Base-by-base conservation (phyloP, 2,113 vertebrate species). In the Gallinago jamesoni region DNA sequence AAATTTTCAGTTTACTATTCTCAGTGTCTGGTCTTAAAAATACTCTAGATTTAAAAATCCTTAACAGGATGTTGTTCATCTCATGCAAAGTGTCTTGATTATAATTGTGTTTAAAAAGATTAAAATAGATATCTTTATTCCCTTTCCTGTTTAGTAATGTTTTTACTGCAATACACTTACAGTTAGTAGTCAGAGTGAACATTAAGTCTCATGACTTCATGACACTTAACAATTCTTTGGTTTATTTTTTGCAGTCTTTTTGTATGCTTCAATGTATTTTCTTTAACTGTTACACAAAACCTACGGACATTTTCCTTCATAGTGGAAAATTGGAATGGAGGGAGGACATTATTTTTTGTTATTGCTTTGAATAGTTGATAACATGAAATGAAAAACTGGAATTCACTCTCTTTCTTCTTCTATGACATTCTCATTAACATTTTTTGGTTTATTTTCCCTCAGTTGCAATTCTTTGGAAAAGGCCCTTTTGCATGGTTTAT, bases 131-230 rank as follows among this genome's bases (percentile, higher is more conserved):
- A 56, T 14, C 12, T 3, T 43, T 57, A 20, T 16, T 4, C 2
- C 7, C 1, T 7, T 74, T 6, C 24, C 9, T 27, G 1, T 79
- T 82, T 30, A 20, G 11, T 75, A 48, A 41, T 0, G 0, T 35
- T 86, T 93, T 56, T 59, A 80, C 14, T 72, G 16, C 63, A 79
- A 24, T 48, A 27, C 5, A 6, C 8, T 41, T 75, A 27, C 2
- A 39, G 12, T 30, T 62, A 55, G 10, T 21, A 93, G 37, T 43
- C 18, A 69, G 33, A 52, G 17, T 28, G 39, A 83, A 37, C 1
- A 1, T 68, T 82, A 59, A 28, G 14, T 31, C 22, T 55, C 20
- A 6, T 35, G 43, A 60, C 28, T 56, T 76, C 35, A 28, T 31
- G 50, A 35, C 6, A 19, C 15, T 62, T 82, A 22, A 39, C 0